Base-by-base conservation (phyloP, 2,888 invertebrate genomes). In the Sphinx pinastri region DNA sequence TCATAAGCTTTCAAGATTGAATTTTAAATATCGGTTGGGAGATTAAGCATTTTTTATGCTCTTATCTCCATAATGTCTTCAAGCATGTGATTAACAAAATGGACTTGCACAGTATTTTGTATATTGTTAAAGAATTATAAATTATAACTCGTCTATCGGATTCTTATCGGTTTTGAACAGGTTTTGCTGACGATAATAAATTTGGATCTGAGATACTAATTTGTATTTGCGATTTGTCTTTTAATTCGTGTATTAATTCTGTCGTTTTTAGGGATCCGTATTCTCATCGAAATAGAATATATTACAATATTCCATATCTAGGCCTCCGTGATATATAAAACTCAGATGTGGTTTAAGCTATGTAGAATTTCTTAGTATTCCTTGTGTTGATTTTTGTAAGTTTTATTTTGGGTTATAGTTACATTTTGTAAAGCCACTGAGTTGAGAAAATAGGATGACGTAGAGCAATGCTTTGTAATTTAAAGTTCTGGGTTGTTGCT, bases 141-240 rank as follows among this genome's bases (percentile, higher is more conserved):
- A 19, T 67, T 54, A 60, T 38, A 12, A 13, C 14, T 38, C 60
- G 14, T 14, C n/a, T 59, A 59, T 60, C 38, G 10, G n/a, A 66
- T 66, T 66, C 25, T 66, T 66, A 66, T 66, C 51, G 13, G 13
- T 49, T 51, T 14, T n/a, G 49, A 66, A 66, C 66, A 8, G 45
- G 66, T 66, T 66, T 51, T 45, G n/a, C 38, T 19, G 55, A 55
- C 10, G 16, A 19, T 55, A 19, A 19, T 55, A 19, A 19, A 19
- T 11, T 55, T 10, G 11, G 10, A 55, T 55, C 2, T 55, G 11
- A 7, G 54, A 54, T 54, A 14, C 54, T 54, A n/a, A 54, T 54
- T 54, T 54, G 16, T 54, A 54, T 54, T 54, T 5, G 54, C 54
- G 16, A 54, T 16, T 16, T 54, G 54, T 16, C 54, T 16, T 6